These are phyloP conservation scores for Copsychus sechellarum DNA, from an alignment of 2,113 vertebrate genomes.

Conservation along the genomic window DNA sequence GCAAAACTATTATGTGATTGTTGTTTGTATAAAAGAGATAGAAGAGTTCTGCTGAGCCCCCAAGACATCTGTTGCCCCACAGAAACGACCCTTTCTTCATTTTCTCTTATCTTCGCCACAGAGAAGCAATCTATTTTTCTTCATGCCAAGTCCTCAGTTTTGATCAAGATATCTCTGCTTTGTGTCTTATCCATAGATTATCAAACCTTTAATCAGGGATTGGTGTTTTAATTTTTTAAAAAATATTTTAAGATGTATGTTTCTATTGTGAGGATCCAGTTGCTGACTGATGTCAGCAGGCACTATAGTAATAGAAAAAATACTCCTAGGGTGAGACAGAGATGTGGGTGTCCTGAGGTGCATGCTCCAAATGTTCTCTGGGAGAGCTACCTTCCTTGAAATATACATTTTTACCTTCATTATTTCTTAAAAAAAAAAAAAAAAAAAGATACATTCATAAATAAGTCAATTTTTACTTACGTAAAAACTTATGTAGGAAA, in stretches of 20 bases:
- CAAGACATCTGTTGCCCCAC: accelerated
- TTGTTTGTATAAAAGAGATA: background rate
- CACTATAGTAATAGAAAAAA: background rate
- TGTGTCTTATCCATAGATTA: background rate
- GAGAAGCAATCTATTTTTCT: background rate
- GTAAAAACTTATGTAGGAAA: background rate
- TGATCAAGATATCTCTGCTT: background rate
- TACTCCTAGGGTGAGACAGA: background rate
- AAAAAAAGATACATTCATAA: background rate
- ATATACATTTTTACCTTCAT: background rate
- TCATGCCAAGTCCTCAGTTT: accelerated
- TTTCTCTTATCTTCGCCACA: background rate
- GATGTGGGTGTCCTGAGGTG: background rate
- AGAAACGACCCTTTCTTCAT: background rate
- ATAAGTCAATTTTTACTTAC: background rate
- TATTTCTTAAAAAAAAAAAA: background rate
- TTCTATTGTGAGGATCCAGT: background rate
- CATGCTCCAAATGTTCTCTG: background rate
- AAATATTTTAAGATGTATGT: background rate
- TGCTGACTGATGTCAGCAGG: background rate
- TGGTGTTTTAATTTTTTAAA: accelerated
- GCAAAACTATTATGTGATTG: background rate
- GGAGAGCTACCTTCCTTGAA: background rate
- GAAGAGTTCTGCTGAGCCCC: background rate
- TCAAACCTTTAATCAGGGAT: background rate